A percentile compares a stretch with the other conserved stretches of the same genome.
Conservation (phyloP, 2,888 invertebrate genomes). For the Tanypteryx hageni region DNA sequence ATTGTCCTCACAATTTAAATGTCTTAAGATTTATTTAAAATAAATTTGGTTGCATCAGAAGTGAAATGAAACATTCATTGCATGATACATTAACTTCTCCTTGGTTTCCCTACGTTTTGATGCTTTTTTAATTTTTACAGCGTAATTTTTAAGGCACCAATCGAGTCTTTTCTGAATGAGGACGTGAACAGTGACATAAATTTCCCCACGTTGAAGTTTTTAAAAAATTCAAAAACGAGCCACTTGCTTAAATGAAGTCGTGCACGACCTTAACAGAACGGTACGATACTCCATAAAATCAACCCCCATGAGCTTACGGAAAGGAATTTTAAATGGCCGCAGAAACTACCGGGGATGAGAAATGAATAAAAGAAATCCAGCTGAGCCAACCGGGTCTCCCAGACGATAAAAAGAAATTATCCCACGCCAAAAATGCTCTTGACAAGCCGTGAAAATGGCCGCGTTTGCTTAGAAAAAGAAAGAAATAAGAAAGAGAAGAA, state of each 20-base stretch:
- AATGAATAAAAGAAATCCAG: background rate
- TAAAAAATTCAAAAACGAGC: too few relatives aligned
- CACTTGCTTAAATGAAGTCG: background rate
- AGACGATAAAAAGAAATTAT: background rate
- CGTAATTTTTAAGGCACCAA: too few relatives aligned
- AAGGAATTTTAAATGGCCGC: background rate
- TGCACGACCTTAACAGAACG: background rate
- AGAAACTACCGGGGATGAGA: background rate
- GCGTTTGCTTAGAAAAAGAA: background rate
- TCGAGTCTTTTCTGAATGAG: too few relatives aligned
- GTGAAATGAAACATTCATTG: too few relatives aligned
- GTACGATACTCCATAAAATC: background rate
- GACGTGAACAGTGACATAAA: too few relatives aligned
- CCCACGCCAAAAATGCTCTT: constrained; percentile 12
- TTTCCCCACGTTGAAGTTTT: too few relatives aligned
- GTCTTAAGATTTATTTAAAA: too few relatives aligned
- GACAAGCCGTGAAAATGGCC: constrained; percentile 30
- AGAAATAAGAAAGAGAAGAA: background rate
- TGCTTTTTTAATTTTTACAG: too few relatives aligned
- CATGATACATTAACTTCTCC: too few relatives aligned
- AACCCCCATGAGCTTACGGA: background rate
- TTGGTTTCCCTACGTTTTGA: too few relatives aligned
- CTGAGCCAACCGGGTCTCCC: background rate
- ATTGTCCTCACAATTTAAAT: too few relatives aligned
- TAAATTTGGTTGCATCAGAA: too few relatives aligned